These are phyloP conservation scores for Ptyas mucosa DNA, from an alignment of 2,113 vertebrate species.

Conservation along the genomic window DNA sequence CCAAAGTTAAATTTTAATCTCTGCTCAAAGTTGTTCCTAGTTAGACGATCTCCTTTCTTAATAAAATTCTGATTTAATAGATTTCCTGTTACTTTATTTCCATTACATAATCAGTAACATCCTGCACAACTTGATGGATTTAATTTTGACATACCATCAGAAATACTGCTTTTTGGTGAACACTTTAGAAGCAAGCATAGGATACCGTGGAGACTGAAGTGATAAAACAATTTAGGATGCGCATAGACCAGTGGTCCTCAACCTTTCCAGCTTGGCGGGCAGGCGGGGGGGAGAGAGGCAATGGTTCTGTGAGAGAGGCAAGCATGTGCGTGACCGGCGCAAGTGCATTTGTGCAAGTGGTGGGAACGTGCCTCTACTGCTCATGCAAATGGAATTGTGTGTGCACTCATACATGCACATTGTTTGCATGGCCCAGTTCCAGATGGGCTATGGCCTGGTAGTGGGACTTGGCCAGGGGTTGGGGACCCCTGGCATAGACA, in stretches of 20 bases:
- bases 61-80: neutral
- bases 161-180: neutral
- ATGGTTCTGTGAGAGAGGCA: too few relatives aligned
- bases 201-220: neutral
- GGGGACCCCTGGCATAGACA: too few relatives aligned
- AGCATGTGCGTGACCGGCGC: accelerated
- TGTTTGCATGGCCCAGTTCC: too few relatives aligned
- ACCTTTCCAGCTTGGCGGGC: too few relatives aligned
- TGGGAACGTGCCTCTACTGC: too few relatives aligned
- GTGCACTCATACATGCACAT: accelerated
- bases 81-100: neutral
- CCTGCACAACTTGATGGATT: neutral
- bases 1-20: neutral
- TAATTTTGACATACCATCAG: neutral
- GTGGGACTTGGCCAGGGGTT: too few relatives aligned
- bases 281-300: too few relatives aligned
- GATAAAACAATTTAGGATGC: neutral
- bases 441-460: too few relatives aligned
- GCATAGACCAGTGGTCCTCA: neutral
- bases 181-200: neutral
- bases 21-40: neutral
- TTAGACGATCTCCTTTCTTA: neutral
- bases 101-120: neutral
- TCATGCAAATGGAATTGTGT: too few relatives aligned
- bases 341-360: too few relatives aligned